Base-by-base conservation (phyloP, 2,113 vertebrate genomes). In the Entelurus aequoreus region DNA sequence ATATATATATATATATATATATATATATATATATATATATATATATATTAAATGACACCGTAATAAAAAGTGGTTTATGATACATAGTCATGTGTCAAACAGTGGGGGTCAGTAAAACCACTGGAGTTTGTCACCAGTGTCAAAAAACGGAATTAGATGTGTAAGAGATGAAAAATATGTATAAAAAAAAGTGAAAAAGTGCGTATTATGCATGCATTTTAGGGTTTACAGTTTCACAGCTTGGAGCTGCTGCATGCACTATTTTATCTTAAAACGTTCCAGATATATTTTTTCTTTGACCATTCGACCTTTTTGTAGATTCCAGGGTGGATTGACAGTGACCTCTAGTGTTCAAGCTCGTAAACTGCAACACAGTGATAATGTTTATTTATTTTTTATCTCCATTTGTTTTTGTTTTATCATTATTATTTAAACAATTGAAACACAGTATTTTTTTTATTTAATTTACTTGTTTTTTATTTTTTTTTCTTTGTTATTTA, bases 291-390 rank as follows among this genome's bases (percentile, higher is more conserved):
- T 4, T 13, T 54, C 36, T 28, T 13, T 51, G 13, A 61, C 48
- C n/a, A 1, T 10, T 6, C 11, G 37, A 7, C 15, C 6, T 3
- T 1, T 48, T 14, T 15, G 15, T 1, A 13, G 14, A 7, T 42
- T 35, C 14, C 46, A 35, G n/a, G 44, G 35, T 62, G 54, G 62
- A 44, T 53, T 51, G 5, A 59, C 6, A 73, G 54, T 15, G 79
- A 63, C 81, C 63, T 71, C 86, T 77, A 71, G 76, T 40, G 84
- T 42, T 56, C 47, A 54, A 60, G 0, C 35, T 42, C 13, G 38
- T 15, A 19, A 19, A 6, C 5, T 21, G 11, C 7, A 16, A 14
- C 10, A 13, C 8, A 14, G 46, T 16, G 11, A 10, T 36, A 53
- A 50, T 50, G 28, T 28, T 28, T n/a, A n/a, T 28, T 28, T 1